These are phyloP conservation scores for Karalla daura DNA, from an alignment of 2,797 vertebrate species.

Conservation along the genomic window DNA sequence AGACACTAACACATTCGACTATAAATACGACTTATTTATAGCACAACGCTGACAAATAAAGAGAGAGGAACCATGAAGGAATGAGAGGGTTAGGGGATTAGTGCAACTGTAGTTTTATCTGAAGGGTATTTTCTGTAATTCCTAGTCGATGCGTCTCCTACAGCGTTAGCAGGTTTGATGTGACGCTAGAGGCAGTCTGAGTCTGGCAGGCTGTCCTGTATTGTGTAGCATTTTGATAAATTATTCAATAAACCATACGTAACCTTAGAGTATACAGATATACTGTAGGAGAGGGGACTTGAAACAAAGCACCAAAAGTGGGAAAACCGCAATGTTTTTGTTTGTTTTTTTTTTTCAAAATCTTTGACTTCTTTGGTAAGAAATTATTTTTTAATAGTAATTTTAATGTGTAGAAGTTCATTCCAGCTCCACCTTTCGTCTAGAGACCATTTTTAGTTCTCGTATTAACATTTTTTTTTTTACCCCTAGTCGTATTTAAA, in stretches of 20 bases:
- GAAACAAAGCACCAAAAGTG: conserved; percentile 41
- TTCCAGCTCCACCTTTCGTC: conserved; percentile 22
- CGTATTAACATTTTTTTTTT: conserved; percentile 36
- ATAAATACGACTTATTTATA: conserved; percentile 10
- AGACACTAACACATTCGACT: conserved; percentile 11
- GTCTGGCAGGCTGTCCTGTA: conserved; percentile 19
- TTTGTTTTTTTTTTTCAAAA: conserved; percentile 6
- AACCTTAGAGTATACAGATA: neutral
- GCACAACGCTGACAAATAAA: conserved; percentile 1
- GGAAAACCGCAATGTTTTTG: conserved; percentile 3
- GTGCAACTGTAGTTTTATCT: conserved; percentile 33
- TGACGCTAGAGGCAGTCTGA: conserved; percentile 38
- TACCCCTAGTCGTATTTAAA: conserved; percentile 12
- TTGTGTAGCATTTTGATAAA: conserved; percentile 47
- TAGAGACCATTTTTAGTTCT: neutral
- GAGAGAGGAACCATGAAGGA: conserved; percentile 2
- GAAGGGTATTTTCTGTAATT: conserved; percentile 26
- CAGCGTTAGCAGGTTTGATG: too few species aligned
- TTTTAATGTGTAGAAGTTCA: conserved; percentile 1
- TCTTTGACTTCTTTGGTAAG: conserved; percentile 10
- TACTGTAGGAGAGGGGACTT: conserved; percentile 7
- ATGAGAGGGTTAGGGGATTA: conserved; percentile 9
- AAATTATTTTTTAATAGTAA: conserved; percentile 3
- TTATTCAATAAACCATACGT: neutral
- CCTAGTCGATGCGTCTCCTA: neutral